Evolutionary conservation across 2,888 invertebrate genomes (phyloP).

Genomic region (Oithona nana): DNA sequence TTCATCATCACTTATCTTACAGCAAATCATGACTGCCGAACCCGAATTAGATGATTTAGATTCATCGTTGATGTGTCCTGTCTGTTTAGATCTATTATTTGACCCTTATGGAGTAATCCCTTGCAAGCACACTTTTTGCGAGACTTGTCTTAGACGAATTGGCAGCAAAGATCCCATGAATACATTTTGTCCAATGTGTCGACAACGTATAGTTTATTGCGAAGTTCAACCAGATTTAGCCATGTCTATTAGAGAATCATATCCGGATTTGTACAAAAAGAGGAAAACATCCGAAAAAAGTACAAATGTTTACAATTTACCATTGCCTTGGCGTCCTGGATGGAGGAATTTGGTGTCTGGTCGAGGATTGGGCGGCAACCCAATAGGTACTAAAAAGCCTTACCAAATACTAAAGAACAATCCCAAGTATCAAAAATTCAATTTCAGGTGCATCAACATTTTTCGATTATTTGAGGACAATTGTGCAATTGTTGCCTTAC

Average conservation of each 20-base stretch:
- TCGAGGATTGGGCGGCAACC: neutral
- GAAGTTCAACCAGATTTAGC: constrained; percentile 1
- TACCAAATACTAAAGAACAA: too few relatives aligned
- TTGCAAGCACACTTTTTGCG: constrained; percentile 21
- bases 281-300: neutral
- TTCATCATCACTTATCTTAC: too few relatives aligned
- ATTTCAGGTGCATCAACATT: neutral
- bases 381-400: too few relatives aligned
- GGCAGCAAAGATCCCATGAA: constrained; percentile 20
- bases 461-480: neutral
- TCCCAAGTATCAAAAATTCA: too few relatives aligned
- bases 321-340: constrained; percentile 14
- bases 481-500: neutral
- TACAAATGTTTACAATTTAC: neutral
- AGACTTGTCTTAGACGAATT: constrained; percentile 20
- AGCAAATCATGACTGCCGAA: neutral
- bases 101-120: constrained; percentile 19
- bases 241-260: neutral
- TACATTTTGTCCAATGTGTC: constrained; percentile 21
- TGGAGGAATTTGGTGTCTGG: constrained; percentile 13
- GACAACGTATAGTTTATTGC: constrained; percentile 20
- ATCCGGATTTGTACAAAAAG: neutral
- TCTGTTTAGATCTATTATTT: constrained; percentile 21
- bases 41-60: constrained; percentile 15
- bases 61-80: constrained; percentile 19